Evolutionary conservation across 2,797 vertebrate species (phyloP).

Genomic region (Chromis chromis): DNA sequence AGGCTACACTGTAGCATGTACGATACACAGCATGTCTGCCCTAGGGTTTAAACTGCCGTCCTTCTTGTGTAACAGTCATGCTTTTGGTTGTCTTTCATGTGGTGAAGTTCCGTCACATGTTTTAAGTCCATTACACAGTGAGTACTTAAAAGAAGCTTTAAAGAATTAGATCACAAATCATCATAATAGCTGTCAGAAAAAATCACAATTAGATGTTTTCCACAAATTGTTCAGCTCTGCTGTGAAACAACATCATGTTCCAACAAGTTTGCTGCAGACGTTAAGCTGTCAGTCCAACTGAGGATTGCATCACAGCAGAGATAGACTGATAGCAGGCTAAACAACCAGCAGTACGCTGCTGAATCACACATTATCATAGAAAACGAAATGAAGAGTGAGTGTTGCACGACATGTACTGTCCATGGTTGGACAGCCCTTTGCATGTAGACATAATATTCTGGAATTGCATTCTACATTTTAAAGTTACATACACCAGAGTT

Average conservation of each 20-base stretch:
- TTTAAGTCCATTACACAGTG: too few relatives aligned
- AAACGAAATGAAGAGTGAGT: not conserved
- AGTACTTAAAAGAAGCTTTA: too few relatives aligned
- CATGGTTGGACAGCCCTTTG: not conserved
- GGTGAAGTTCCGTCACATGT: too few relatives aligned
- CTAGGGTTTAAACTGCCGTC: too few relatives aligned
- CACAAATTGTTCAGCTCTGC: too few relatives aligned
- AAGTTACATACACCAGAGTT: not conserved
- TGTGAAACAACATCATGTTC: slow-evolving; percentile 16
- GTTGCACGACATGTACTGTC: not conserved
- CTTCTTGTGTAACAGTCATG: too few relatives aligned
- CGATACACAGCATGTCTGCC: too few relatives aligned
- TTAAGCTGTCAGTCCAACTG: not conserved
- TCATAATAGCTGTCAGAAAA: too few relatives aligned
- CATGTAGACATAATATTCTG: not conserved
- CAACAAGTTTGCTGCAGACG: slow-evolving; percentile 24
- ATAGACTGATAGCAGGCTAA: slow-evolving; percentile 4
- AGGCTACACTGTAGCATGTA: too few relatives aligned
- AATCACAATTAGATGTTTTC: too few relatives aligned
- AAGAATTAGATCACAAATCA: too few relatives aligned
- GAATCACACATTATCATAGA: not conserved
- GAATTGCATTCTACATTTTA: not conserved
- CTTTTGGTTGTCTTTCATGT: too few relatives aligned
- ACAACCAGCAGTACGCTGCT: not conserved
- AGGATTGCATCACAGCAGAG: slow-evolving; percentile 22